These are phyloP conservation scores for Oceanodroma leucorhoa DNA, from an alignment of 2,797 vertebrate species.

Conservation along the genomic window DNA sequence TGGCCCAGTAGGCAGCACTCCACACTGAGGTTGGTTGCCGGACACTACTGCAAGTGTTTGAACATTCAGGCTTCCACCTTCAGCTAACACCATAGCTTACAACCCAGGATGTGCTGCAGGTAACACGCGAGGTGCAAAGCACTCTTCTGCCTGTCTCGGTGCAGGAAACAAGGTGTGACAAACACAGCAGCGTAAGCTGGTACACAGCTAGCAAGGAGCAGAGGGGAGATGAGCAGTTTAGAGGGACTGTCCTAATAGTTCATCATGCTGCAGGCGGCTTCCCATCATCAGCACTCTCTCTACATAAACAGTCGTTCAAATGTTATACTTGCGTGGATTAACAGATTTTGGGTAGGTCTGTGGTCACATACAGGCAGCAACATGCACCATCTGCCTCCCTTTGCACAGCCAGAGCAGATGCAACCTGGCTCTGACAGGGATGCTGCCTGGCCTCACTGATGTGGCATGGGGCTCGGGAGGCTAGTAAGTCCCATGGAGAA, in stretches of 20 bases:
- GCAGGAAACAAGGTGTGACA: background rate
- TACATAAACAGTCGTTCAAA: background rate
- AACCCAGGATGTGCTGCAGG: background rate
- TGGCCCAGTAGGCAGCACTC: background rate
- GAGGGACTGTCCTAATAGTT: background rate
- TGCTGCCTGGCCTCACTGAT: background rate
- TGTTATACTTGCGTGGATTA: background rate
- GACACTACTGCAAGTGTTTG: background rate
- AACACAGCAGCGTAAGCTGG: background rate
- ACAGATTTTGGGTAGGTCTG: background rate
- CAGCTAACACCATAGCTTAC: background rate
- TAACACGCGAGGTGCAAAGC: background rate
- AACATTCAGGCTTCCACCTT: background rate
- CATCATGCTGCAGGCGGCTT: background rate
- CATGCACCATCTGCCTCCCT: background rate
- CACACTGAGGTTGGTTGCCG: background rate
- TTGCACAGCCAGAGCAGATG: background rate
- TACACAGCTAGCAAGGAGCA: background rate
- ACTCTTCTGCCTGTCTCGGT: background rate
- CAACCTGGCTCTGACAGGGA: background rate
- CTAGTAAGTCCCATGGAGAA: background rate
- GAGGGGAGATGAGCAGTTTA: background rate
- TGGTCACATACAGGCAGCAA: background rate
- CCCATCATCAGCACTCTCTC: background rate
- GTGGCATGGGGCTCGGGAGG: background rate